Conservation (phyloP, 2,888 invertebrate genomes). For the Branchinecta sandiegonensis region DNA sequence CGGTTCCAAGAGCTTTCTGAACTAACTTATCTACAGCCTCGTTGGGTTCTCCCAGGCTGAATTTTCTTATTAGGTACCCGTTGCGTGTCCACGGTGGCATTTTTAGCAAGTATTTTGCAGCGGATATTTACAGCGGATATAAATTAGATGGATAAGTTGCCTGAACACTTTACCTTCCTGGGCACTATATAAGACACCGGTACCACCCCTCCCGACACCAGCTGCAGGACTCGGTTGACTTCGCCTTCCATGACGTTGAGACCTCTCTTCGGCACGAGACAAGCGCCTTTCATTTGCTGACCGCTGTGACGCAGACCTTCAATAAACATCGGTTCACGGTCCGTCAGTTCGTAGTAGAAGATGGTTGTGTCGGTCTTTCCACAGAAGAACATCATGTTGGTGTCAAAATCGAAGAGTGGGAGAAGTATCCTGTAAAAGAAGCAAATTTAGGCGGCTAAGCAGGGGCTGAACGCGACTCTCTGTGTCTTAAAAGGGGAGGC, state of each 20-base stretch:
- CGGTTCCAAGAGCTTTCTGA: no score
- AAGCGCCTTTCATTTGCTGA: slow-evolving; percentile 91
- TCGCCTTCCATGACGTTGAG: slow-evolving; percentile 94
- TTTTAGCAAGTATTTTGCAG: no score
- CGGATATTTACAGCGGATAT: no score
- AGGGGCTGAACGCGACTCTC: no score
- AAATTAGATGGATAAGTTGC: slow-evolving; percentile 8
- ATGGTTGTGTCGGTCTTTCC: slow-evolving; percentile 90
- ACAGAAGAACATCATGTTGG: slow-evolving; percentile 84
- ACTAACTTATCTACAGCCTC: no score
- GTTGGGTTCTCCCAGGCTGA: no score
- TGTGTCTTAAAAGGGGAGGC: no score
- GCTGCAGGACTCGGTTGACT: slow-evolving; percentile 74
- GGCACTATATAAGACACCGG: slow-evolving; percentile 92
- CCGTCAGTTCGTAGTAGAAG: slow-evolving; percentile 73
- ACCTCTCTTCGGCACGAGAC: slow-evolving; percentile 77
- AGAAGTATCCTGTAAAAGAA: slow-evolving; percentile 50
- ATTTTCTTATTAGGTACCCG: no score
- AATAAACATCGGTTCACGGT: slow-evolving; percentile 73
- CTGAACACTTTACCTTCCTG: slow-evolving; percentile 49
- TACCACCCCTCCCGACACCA: slow-evolving; percentile 69
- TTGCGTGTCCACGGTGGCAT: no score
- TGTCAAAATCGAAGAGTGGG: slow-evolving; percentile 83
- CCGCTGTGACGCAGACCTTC: slow-evolving; percentile 64
- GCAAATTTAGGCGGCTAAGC: no score